These are phyloP conservation scores for Cirrhinus molitorella DNA, from an alignment of 2,797 vertebrate genomes.

Conservation along the genomic window DNA sequence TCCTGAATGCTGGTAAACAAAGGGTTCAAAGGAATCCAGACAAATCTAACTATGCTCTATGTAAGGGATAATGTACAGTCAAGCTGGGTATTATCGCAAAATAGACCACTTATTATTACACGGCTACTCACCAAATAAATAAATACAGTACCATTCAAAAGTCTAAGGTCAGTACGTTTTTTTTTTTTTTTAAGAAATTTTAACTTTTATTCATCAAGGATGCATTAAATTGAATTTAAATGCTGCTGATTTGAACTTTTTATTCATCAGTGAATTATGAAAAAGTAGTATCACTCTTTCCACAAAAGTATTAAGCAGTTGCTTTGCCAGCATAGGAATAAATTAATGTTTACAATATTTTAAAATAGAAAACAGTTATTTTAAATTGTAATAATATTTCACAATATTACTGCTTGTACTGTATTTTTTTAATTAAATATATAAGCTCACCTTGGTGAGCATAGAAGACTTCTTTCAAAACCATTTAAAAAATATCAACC, in stretches of 20 bases:
- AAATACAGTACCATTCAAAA: not conserved
- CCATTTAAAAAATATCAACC: not conserved
- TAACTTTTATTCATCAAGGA: not conserved
- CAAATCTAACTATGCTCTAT: not conserved
- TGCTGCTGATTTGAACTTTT: not conserved
- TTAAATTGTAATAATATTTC: not conserved
- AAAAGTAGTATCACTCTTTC: not conserved
- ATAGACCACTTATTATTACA: slow-evolving; percentile 4
- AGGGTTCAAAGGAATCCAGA: not conserved
- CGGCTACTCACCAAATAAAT: slow-evolving; percentile 4
- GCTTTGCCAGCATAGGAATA: not conserved
- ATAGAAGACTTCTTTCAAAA: not conserved
- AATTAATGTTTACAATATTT: too few relatives aligned
- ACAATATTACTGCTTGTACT: not conserved
- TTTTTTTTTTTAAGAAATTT: not conserved
- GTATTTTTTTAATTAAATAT: not conserved
- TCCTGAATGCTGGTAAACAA: not conserved
- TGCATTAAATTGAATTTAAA: not conserved
- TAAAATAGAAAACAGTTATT: not conserved
- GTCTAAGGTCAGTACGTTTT: not conserved
- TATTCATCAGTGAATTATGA: not conserved
- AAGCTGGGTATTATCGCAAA: not conserved
- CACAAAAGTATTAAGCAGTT: not conserved
- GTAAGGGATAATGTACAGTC: not conserved
- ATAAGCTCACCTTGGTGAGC: not conserved